Conservation (phyloP, 2,888 invertebrate genomes). For the Hetaerina titia region DNA sequence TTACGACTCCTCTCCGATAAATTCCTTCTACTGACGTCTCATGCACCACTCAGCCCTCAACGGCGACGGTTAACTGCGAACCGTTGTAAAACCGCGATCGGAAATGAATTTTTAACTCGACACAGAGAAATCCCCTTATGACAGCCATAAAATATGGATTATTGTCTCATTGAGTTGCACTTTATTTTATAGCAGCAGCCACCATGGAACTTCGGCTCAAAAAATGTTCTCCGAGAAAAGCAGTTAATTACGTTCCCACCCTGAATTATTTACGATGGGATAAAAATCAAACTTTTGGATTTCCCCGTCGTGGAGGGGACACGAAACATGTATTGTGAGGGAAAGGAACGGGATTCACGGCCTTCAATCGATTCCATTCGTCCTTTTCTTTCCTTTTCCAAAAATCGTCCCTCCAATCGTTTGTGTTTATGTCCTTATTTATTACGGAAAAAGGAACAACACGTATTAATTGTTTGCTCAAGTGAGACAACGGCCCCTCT, state of each 20-base stretch:
- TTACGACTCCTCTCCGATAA: background rate
- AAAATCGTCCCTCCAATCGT: background rate
- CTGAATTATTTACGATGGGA: background rate
- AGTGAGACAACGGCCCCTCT: background rate
- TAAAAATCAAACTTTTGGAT: background rate
- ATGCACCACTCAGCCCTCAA: background rate
- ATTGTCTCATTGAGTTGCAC: conserved; percentile 15
- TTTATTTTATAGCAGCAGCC: background rate
- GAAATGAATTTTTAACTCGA: background rate
- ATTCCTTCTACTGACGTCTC: background rate
- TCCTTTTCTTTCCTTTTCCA: background rate
- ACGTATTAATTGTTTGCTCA: conserved; percentile 4
- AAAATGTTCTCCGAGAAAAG: background rate
- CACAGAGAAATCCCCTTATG: background rate
- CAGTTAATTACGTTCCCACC: background rate
- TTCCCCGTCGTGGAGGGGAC: background rate
- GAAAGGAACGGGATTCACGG: background rate
- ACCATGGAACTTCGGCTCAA: background rate
- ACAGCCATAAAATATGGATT: conserved; percentile 16
- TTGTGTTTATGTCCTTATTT: background rate
- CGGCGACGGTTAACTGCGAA: background rate
- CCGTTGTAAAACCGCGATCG: background rate
- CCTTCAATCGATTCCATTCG: background rate
- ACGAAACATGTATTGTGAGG: too few species aligned
- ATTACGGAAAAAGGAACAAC: background rate